Base-by-base conservation (phyloP, 2,888 invertebrate genomes). In the Caenorhabditis imperialis region DNA sequence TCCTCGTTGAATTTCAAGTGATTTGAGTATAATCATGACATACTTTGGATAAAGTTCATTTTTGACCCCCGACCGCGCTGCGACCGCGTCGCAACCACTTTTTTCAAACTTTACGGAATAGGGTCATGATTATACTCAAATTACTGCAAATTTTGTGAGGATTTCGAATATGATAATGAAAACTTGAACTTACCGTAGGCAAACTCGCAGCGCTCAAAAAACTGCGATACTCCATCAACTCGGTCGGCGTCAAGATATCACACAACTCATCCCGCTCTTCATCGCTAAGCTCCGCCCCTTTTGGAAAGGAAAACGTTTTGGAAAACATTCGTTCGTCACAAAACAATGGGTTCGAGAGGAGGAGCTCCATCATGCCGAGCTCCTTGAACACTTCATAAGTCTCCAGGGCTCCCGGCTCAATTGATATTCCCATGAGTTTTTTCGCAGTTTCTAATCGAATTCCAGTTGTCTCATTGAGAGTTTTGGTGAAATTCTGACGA, bases 271-370 rank as follows among this genome's bases (percentile, higher is more conserved):
- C 40, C 8, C 42, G 38, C 42, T 74, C 67, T 0, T 40, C 47
- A 14, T 45, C 38, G n/a, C 47, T 60, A 37, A 72, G 33, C n/a
- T 63, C 48, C 12, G 55, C 23, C 20, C 53, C 53, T 8, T 33
- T 40, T n/a, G 23, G 48, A 25, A 74, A 65, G 5, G 58, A 61
- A 22, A 73, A 74, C 38, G 57, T 50, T n/a, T 50, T 50, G 4
- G 61, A 50, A 35, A 74, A 61, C 50, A 74, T 45, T 30, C 60
- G 40, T 12, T 50, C 50, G 23, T 74, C 73, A 27, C 73, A 74
- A 45, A 74, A 67, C n/a, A 74, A 44, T 20, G 73, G 73, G 42
- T 72, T 72, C n/a, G 50, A 53, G n/a, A 62, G 58, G 1, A 72
- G 30, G 22, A 58, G 12, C 33, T 51, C 53, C 6, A 47, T 53